phyloP scores from a whole-genome alignment of 2,888 invertebrate species.

The Polymixis flavicincta region DNA sequence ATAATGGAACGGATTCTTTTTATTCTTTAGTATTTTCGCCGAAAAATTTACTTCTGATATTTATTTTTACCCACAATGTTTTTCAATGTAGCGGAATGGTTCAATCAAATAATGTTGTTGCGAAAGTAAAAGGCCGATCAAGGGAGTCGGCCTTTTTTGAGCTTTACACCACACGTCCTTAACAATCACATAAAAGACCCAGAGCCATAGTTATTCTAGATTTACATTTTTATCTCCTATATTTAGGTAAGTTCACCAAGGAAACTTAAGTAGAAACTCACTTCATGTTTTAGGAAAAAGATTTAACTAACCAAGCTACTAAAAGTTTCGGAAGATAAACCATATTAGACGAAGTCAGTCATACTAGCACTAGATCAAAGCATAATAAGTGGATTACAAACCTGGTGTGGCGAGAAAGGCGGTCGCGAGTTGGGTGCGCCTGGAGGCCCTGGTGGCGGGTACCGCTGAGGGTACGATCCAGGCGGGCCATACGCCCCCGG shows the following conservation, averaged over 20 bases:
- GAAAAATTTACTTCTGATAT: not conserved
- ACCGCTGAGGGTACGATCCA: slow-evolving; percentile 91
- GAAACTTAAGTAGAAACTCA: not conserved
- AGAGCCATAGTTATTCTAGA: not conserved
- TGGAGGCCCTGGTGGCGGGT: slow-evolving; percentile 86
- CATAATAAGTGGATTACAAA: slow-evolving; percentile 64
- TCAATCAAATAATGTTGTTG: not conserved
- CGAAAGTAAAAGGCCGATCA: not conserved
- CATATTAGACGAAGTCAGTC: not conserved
- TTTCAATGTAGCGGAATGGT: not conserved
- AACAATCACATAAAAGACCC: not conserved
- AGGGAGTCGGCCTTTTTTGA: not conserved
- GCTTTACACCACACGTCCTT: not conserved
- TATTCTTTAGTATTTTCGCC: not conserved
- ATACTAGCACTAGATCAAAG: not conserved
- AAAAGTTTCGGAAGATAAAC: not conserved
- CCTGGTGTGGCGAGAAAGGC: slow-evolving; percentile 89
- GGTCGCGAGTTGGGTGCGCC: slow-evolving; percentile 87
- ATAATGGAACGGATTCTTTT: not conserved
- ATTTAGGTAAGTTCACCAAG: not conserved
- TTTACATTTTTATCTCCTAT: not conserved
- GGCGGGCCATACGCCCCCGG: slow-evolving; percentile 90
- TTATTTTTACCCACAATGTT: not conserved
- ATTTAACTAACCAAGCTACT: not conserved
- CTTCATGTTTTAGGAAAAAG: not conserved